Percentiles rank a stretch among this genome's conserved stretches.
These are phyloP conservation scores for Falco rusticolus DNA, from an alignment of 2,797 vertebrate species.

Conservation along the genomic window DNA sequence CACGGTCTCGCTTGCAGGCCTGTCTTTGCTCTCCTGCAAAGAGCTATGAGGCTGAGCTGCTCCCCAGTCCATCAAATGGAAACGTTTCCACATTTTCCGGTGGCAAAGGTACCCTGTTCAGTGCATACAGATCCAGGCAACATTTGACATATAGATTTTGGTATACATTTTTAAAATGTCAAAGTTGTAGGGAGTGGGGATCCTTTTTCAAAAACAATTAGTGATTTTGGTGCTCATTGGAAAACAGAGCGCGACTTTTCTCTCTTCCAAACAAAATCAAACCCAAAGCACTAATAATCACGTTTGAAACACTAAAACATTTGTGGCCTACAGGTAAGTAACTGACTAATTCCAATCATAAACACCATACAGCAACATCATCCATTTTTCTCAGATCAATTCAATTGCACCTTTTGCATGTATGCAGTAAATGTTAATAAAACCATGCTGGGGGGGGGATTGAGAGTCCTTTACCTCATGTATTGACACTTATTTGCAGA, in stretches of 20 bases:
- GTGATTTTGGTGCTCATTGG: not conserved
- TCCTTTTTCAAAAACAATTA: not conserved
- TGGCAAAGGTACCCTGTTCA: not conserved
- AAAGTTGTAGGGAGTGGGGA: not conserved
- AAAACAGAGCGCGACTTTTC: not conserved
- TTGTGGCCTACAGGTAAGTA: not conserved
- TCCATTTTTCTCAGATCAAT: not conserved
- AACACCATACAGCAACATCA: not conserved
- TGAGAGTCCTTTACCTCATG: not conserved
- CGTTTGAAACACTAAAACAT: not conserved
- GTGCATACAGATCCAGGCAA: not conserved
- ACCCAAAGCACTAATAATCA: not conserved
- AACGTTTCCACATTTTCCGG: not conserved
- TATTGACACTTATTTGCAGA: not conserved
- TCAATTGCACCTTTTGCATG: not conserved
- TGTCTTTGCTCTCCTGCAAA: not conserved
- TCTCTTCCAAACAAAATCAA: not conserved
- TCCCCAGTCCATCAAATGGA: rapidly evolving
- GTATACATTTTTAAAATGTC: not conserved
- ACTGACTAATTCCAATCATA: not conserved
- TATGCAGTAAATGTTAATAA: not conserved
- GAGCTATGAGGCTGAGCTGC: not conserved
- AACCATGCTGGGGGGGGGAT: not conserved
- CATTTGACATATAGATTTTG: not conserved
- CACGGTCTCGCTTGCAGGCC: rapidly evolving